Evolutionary conservation across 1,140 invertebrate species (phyloP).

Genomic region (Penaeus indicus): DNA sequence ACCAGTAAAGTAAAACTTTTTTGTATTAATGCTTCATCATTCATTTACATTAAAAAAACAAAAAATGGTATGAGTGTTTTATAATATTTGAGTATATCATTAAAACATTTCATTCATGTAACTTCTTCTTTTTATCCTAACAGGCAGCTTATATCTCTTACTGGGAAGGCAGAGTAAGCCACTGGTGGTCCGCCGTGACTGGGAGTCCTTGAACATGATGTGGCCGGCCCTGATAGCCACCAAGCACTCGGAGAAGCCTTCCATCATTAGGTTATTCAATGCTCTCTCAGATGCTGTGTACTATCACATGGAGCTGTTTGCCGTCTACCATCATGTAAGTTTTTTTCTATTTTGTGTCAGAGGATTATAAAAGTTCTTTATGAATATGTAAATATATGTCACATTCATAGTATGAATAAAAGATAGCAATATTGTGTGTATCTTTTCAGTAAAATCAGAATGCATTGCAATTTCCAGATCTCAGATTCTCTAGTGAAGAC

Average conservation of each 20-base stretch:
- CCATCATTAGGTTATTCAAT: constrained; percentile 83
- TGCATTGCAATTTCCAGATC: constrained; percentile 24
- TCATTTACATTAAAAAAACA: too few relatives aligned
- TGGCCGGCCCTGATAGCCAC: constrained; percentile 83
- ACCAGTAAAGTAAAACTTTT: too few relatives aligned
- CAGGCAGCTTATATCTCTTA: constrained; percentile 85
- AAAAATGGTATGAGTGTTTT: background rate
- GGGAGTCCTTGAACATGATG: constrained; percentile 78
- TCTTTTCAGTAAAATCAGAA: background rate
- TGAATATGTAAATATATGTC: background rate
- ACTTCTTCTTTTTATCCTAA: constrained; percentile 55
- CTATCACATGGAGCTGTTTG: constrained; percentile 73
- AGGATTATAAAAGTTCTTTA: background rate
- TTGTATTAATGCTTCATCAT: too few relatives aligned
- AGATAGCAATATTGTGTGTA: background rate
- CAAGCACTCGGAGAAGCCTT: constrained; percentile 84
- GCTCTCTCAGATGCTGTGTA: constrained; percentile 72
- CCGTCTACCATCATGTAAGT: constrained; percentile 70
- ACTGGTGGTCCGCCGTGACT: constrained; percentile 81
- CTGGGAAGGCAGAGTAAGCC: constrained; percentile 77
- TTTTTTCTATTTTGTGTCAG: background rate
- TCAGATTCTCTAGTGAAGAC: constrained; percentile 28
- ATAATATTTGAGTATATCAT: background rate
- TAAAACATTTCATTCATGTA: constrained; percentile 17
- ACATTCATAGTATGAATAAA: background rate